Evolutionary conservation across 2,113 vertebrate genomes (phyloP), one percentile per base, ranked within the genome.

Genomic region (Chascanopsetta lugubris): DNA sequence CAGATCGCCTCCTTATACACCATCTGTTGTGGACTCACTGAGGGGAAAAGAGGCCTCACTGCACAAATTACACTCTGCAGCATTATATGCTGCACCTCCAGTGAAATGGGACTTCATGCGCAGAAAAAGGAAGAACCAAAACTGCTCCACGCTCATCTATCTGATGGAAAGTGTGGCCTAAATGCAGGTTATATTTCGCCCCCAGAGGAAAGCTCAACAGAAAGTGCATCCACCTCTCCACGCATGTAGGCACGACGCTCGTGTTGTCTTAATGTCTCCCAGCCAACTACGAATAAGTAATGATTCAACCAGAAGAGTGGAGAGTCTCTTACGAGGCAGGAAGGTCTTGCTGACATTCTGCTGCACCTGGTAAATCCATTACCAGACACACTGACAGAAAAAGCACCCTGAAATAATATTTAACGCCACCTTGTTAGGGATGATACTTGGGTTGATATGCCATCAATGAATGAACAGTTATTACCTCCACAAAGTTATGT

Each of bases 281-380:
- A 47, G 21, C 36, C 63, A 69, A 51, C 46, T 48, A 38, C 1
- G 29, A 74, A 79, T 75, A 72, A 76, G 57, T 72, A 59, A 77
- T 61, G 74, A 67, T 87, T 77, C 30, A 76, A 78, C 61, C 73
- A 73, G 58, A 60, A 21, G 24, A 57, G 42, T 43, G 60, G 69
- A 6, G 2, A 71, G 51, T 68, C 72, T 73, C 55, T 72, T 15
- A 13, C 34, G 24, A 36, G 59, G 61, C 69, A 79, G 77, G 79
- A 86, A 83, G 72, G 20, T 32, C 71, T 63, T 27, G 21, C 62
- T 72, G 60, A 86, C 69, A 80, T 85, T 50, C 43, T 36, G 64
- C 45, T 75, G 61, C 80, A 84, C 85, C 87, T 90, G 87, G 75
- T 79, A 85, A 87, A 45, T 66, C 80, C 67, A 88, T 90, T 79